Percentiles rank a stretch among this genome's conserved stretches.
Evolutionary conservation across 2,797 vertebrate species (phyloP).

Genomic region (Sebastes diploproa): DNA sequence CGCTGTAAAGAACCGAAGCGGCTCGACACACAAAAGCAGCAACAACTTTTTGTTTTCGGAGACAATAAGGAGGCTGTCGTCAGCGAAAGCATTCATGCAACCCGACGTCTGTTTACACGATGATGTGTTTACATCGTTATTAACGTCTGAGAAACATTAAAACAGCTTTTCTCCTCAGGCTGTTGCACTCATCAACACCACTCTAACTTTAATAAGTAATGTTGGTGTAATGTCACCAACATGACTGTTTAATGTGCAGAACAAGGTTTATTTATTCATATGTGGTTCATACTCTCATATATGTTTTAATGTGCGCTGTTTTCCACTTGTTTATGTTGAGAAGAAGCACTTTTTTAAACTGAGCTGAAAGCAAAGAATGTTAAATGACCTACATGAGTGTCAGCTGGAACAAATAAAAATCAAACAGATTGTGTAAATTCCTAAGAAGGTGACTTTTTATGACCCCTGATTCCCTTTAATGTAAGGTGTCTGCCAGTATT

Average conservation of each 20-base stretch:
- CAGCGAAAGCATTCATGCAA: neutral
- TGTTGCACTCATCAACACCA: neutral
- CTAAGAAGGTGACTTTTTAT: neutral
- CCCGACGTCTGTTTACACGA: neutral
- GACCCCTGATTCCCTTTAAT: neutral
- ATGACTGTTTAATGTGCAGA: neutral
- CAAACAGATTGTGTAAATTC: neutral
- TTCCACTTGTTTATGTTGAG: neutral
- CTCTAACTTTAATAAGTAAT: neutral
- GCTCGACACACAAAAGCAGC: neutral
- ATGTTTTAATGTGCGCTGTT: neutral
- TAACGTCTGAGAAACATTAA: neutral
- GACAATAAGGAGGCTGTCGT: neutral
- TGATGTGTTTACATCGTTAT: neutral
- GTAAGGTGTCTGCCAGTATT: neutral
- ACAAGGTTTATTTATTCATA: slow-evolving; percentile 14
- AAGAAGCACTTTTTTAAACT: neutral
- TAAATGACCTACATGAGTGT: neutral
- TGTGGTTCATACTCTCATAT: neutral
- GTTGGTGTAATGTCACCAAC: neutral
- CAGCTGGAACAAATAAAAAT: neutral
- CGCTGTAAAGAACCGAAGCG: neutral
- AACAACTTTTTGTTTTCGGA: neutral
- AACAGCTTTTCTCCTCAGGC: neutral
- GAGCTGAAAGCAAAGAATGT: neutral